These are phyloP conservation scores for Octodon degus DNA, from an alignment of 2,113 vertebrate genomes.

Conservation along the genomic window DNA sequence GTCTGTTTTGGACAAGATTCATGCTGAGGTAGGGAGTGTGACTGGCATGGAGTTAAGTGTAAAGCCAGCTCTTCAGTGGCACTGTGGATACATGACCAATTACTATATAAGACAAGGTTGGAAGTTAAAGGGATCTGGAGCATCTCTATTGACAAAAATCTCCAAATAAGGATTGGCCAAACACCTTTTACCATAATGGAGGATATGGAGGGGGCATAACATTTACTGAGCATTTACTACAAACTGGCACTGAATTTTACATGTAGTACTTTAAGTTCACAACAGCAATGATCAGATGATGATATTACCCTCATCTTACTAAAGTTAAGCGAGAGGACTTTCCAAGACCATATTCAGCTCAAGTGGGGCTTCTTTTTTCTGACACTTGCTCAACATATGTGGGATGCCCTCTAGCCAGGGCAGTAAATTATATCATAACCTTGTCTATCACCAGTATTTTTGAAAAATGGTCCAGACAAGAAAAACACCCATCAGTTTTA, in stretches of 20 bases:
- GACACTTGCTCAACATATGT: neutral
- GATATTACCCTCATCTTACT: no score
- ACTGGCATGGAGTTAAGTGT: neutral
- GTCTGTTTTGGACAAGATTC: neutral
- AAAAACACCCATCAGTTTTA: neutral
- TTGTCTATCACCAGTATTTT: neutral
- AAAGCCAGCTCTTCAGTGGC: neutral
- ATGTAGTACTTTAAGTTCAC: neutral
- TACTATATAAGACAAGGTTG: accelerated
- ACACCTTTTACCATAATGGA: neutral
- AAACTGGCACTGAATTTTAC: neutral
- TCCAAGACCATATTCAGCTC: neutral
- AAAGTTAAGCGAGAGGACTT: neutral
- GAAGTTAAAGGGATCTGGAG: neutral
- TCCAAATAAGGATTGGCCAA: neutral
- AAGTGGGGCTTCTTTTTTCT: neutral
- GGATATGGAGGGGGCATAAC: neutral
- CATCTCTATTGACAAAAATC: neutral
- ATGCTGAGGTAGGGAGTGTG: neutral
- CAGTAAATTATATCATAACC: neutral
- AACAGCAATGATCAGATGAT: neutral
- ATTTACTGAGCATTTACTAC: neutral
- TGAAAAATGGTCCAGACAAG: neutral
- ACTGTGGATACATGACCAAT: neutral
- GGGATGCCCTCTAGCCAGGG: neutral